phyloP scores from a whole-genome alignment of 2,888 invertebrate species.

The Dryobotodes eremita region DNA sequence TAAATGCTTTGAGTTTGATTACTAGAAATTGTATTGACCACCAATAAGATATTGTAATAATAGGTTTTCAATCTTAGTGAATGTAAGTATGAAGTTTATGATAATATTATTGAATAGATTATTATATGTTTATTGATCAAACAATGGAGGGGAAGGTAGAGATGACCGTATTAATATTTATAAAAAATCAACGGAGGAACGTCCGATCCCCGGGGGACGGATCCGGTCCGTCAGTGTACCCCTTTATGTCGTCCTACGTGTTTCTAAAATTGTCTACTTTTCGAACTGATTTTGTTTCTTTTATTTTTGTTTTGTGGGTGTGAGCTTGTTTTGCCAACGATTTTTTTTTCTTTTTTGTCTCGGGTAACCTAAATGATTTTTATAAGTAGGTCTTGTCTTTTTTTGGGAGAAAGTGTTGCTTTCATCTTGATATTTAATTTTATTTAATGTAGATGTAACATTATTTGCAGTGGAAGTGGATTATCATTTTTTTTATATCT shows the following conservation, averaged over 20 bases:
- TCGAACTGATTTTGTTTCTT: slow-evolving; percentile 55
- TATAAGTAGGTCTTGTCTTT: neutral
- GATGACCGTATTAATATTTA: slow-evolving; percentile 66
- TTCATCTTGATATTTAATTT: neutral
- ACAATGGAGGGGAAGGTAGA: slow-evolving; percentile 37
- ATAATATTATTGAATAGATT: slow-evolving; percentile 5
- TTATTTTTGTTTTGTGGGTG: slow-evolving; percentile 35
- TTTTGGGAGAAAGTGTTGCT: neutral
- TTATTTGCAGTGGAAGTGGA: neutral
- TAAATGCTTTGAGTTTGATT: too few relatives aligned
- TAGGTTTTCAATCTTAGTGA: neutral
- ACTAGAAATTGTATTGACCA: neutral
- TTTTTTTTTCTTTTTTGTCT: neutral
- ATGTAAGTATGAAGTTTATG: neutral
- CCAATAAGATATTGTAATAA: neutral
- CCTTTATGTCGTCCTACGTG: slow-evolving; percentile 47
- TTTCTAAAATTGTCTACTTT: slow-evolving; percentile 55
- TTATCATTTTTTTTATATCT: neutral
- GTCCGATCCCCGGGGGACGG: slow-evolving; percentile 42
- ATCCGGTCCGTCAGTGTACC: slow-evolving; percentile 43
- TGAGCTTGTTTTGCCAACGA: neutral
- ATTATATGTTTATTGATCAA: slow-evolving; percentile 42
- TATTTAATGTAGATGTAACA: neutral
- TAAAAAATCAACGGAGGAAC: slow-evolving; percentile 63
- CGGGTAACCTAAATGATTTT: neutral